These are phyloP conservation scores for Junonia oenone DNA, from an alignment of 2,888 invertebrate species.

Conservation along the genomic window DNA sequence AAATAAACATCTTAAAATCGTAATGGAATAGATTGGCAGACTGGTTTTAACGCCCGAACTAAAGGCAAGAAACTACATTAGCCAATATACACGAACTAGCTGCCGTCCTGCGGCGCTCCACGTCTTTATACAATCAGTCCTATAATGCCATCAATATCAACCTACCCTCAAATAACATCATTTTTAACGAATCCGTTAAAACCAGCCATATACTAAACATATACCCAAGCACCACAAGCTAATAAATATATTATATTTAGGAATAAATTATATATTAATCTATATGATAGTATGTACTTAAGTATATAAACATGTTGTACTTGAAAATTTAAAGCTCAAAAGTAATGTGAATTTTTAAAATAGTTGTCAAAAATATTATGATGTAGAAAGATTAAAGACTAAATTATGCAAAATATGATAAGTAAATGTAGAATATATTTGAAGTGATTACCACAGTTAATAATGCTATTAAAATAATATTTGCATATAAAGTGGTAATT, in stretches of 20 bases:
- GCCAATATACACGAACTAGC: slow-evolving; percentile 6
- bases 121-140: slow-evolving; percentile 14
- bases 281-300: slow-evolving; percentile 40
- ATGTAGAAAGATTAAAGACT: slow-evolving; percentile 18
- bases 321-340: slow-evolving; percentile 72
- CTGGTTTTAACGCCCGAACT: slow-evolving; percentile 37
- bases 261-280: slow-evolving; percentile 61
- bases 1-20: slow-evolving; percentile 34
- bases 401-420: neutral
- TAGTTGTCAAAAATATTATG: slow-evolving; percentile 17
- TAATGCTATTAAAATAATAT: neutral
- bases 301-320: slow-evolving; percentile 59
- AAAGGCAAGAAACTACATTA: slow-evolving; percentile 15
- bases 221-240: slow-evolving; percentile 72
- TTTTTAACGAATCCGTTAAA: slow-evolving; percentile 35
- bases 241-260: slow-evolving; percentile 60
- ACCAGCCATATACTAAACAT: slow-evolving; percentile 50
- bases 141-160: neutral
- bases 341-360: slow-evolving; percentile 43
- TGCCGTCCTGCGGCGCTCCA: slow-evolving; percentile 9
- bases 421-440: neutral
- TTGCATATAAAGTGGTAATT: neutral
- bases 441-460: neutral
- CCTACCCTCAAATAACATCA: neutral
- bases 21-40: slow-evolving; percentile 43